Evolutionary conservation across 2,888 invertebrate genomes (phyloP), one percentile per base, ranked within the genome.

Genomic region (Lochmaea capreae): DNA sequence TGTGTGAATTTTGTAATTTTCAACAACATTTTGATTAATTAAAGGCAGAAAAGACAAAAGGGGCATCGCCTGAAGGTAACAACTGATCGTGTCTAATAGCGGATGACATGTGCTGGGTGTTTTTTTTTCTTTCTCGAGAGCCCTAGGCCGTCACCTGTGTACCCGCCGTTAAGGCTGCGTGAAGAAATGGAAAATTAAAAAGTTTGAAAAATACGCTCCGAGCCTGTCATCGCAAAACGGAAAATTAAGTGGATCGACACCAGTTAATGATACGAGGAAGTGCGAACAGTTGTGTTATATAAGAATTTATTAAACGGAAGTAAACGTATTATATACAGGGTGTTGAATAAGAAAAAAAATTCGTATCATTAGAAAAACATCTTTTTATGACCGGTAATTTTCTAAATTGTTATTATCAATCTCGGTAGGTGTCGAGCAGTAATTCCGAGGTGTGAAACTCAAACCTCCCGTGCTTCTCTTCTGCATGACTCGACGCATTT

Each of bases 391-490:
- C 10, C 43, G n/a, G 18, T 62, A 62, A 62, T 62, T 62, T 62
- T 43, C 42, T 62, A 62, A 43, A 62, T 62, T 62, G 43, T 63
- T 63, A 63, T 63, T 63, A 63, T 63, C 18, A 63, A 63, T 63
- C 62, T 63, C 62, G 43, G 43, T 63, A 63, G 62, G 62, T 63
- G 62, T 63, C 62, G 43, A 63, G 62, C 62, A 6, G 43, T 63
- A 63, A 63, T 63, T 63, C 62, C 43, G 62, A 85, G 85, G 86
- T 85, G 86, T 85, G 84, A 86, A 85, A 81, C 82, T 84, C 81
- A 83, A 83, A 83, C 85, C 85, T 85, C 84, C 85, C 85, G 85
- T 81, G 84, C 77, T 83, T 86, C 85, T 85, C 85, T 84, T 85
- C 85, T 82, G 84, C 78, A 83, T 86, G 86, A 86, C 86, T 82